phyloP scores from a whole-genome alignment of 2,797 vertebrate species.

The Coluber constrictor region DNA sequence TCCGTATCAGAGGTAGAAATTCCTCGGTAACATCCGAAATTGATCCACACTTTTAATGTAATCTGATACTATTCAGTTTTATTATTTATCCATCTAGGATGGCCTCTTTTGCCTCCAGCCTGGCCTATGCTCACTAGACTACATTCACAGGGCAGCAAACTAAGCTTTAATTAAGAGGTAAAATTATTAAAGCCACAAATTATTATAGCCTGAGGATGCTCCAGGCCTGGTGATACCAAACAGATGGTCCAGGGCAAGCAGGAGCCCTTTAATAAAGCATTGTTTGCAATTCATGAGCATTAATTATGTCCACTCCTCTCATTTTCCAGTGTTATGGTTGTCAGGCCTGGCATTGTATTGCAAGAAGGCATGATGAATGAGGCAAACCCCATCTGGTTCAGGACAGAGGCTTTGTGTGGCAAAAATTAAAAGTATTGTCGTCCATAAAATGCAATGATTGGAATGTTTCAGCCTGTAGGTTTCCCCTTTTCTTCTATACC shows the following conservation, averaged over 20 bases:
- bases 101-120: constrained; percentile 35
- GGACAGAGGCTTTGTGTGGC: constrained; percentile 73
- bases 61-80: constrained; percentile 34
- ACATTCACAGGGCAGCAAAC: constrained; percentile 53
- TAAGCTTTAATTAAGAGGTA: constrained; percentile 81
- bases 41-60: neutral
- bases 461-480: constrained; percentile 15
- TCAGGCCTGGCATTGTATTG: constrained; percentile 75
- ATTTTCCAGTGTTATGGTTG: constrained; percentile 82
- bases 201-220: constrained; percentile 75
- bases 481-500: neutral
- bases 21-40: neutral
- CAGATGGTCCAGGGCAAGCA: constrained; percentile 84
- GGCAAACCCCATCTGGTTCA: constrained; percentile 87
- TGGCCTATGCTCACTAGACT: constrained; percentile 42
- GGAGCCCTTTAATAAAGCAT: constrained; percentile 75
- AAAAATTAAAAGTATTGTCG: constrained; percentile 86
- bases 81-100: constrained; percentile 35
- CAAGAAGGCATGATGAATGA: constrained; percentile 87
- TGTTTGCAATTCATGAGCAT: constrained; percentile 97
- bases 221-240: constrained; percentile 74
- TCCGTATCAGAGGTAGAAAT: neutral
- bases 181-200: constrained; percentile 87
- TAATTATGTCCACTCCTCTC: constrained; percentile 84
- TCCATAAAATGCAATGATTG: constrained; percentile 67